Evolutionary conservation across 2,888 invertebrate genomes (phyloP).

Genomic region (Philonicus albiceps): DNA sequence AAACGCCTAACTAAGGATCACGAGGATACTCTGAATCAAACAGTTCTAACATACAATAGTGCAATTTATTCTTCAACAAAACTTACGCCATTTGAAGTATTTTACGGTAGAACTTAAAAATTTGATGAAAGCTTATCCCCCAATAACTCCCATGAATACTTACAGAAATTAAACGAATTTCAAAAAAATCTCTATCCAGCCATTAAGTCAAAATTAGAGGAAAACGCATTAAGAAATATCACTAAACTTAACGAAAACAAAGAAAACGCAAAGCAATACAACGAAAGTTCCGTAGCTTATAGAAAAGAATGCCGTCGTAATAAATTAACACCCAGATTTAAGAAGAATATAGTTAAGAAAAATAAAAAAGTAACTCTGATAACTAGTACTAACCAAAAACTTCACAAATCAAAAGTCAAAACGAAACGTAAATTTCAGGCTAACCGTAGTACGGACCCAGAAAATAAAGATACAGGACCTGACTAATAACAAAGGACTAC

Average conservation of each 20-base stretch:
- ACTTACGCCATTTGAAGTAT: not conserved
- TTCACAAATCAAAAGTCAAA: not conserved
- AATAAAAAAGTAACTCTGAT: not conserved
- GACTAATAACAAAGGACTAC: too few species aligned
- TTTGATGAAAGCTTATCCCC: not conserved
- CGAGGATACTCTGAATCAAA: constrained; percentile 44
- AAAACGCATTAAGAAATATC: too few species aligned
- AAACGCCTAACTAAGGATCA: constrained; percentile 33
- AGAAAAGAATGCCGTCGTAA: not conserved
- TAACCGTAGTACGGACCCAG: too few species aligned
- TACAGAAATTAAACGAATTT: not conserved
- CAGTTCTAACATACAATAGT: too few species aligned
- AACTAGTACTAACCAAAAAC: not conserved
- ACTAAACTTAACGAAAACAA: not conserved
- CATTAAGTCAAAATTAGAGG: not conserved
- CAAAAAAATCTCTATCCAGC: not conserved
- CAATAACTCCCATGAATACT: not conserved
- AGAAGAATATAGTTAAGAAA: not conserved
- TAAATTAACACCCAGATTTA: not conserved
- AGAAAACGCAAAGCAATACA: not conserved
- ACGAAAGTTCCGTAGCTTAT: not conserved
- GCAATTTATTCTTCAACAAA: not conserved
- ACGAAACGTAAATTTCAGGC: constrained; percentile 14
- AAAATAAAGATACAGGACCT: too few species aligned
- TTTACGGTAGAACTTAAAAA: too few species aligned